Percentiles rank a stretch among this genome's conserved stretches.
Evolutionary conservation across 2,888 invertebrate genomes (phyloP).

Genomic region (Macaria liturata): DNA sequence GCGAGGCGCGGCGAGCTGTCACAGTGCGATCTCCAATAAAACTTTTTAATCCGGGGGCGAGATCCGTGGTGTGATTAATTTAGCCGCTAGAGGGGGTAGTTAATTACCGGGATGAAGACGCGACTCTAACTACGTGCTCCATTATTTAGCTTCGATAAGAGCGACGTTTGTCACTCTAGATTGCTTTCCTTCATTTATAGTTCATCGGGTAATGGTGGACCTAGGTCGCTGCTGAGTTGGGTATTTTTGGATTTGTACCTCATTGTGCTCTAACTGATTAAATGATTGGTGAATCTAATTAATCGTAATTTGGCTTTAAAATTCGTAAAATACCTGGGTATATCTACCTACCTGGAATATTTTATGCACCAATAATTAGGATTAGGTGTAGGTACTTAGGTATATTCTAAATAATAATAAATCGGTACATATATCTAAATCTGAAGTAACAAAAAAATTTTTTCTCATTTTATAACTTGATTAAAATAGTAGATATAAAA

Average conservation of each 20-base stretch:
- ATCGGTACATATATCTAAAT: too few relatives aligned
- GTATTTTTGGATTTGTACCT: background rate
- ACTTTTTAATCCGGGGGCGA: slow-evolving; percentile 82
- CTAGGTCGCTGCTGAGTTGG: slow-evolving; percentile 26
- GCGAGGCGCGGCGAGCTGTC: slow-evolving; percentile 67
- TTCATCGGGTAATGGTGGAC: slow-evolving; percentile 66
- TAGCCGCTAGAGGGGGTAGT: slow-evolving; percentile 59
- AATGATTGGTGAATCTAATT: too few relatives aligned
- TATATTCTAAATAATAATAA: too few relatives aligned
- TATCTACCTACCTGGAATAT: too few relatives aligned
- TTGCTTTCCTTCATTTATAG: slow-evolving; percentile 76
- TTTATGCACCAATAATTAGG: too few relatives aligned
- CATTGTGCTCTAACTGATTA: too few relatives aligned
- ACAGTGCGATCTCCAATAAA: slow-evolving; percentile 78
- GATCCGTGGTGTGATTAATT: slow-evolving; percentile 83
- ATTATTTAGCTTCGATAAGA: slow-evolving; percentile 80
- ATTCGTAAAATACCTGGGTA: too few relatives aligned
- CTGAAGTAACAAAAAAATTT: too few relatives aligned
- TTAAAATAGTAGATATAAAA: too few relatives aligned
- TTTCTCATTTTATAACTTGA: too few relatives aligned
- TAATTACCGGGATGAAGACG: slow-evolving; percentile 82
- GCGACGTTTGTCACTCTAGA: slow-evolving; percentile 77
- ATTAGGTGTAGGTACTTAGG: too few relatives aligned
- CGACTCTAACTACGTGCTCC: slow-evolving; percentile 77
- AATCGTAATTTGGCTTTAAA: too few relatives aligned